Base-by-base conservation (phyloP, 2,888 invertebrate species). In the Phorcus lineatus region DNA sequence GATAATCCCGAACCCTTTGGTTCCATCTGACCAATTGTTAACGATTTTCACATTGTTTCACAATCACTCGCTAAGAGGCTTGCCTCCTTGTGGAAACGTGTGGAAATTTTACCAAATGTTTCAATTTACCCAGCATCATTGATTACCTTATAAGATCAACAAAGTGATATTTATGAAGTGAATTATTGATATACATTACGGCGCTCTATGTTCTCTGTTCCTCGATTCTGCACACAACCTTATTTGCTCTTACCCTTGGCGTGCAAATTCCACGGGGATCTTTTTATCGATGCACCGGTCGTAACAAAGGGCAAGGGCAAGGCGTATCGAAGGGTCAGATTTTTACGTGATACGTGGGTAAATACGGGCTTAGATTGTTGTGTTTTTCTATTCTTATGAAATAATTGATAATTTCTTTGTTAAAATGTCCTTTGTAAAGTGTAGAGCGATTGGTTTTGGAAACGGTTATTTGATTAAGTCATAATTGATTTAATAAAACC, bases 211-310 rank as follows among this genome's bases (percentile, higher is more conserved):
- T 36, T 70, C 36, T 13, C 19, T 36, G 70, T 17, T 17, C 70
- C 19, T 17, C n/a, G 36, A 19, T 40, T 70, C 17, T 70, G 70
- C 36, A 31, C 70, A 70, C 70, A 40, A 3, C 17, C 19, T 19
- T 70, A 40, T 70, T 70, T 70, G 70, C 70, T 70, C 16, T 36
- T 40, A 11, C 70, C 16, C 70, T 40, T 19, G 31, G 36, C 36
- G 70, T 36, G 70, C 70, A 70, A 70, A 70, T 70, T 70, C 70
- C 36, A 70, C 70, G 36, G 70, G 70, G 70, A 70, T 70, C 70
- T 36, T 70, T 70, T 70, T 70, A 70, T 70, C 36, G 70, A 70
- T 70, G n/a, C 70, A 70, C 70, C 70, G 70, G 31, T 70, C n/a
- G 19, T 19, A 36, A 36, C 31, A 70, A 70, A 70, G 70, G 70